A percentile compares a stretch with the other conserved stretches of the same genome.
Conservation (phyloP, 2,888 invertebrate genomes). For the Ormyrus labotus region DNA sequence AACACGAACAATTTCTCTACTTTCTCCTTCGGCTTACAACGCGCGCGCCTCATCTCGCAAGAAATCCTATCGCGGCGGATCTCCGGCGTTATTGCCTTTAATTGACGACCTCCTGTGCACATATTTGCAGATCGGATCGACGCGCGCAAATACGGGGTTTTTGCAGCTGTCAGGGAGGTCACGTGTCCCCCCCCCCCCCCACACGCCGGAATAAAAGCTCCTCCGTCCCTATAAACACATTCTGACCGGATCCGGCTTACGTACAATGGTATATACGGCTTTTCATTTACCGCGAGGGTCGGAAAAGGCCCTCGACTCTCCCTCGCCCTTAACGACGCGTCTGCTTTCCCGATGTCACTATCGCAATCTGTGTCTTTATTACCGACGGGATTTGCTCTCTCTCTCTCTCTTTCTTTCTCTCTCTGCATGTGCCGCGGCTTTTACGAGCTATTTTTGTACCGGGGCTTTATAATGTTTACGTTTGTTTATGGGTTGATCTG, state of each 20-base stretch:
- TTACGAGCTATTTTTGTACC: not conserved
- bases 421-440: too few species aligned
- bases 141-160: constrained; percentile 47
- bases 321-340: too few species aligned
- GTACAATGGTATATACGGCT: constrained; percentile 63
- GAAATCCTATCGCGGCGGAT: not conserved
- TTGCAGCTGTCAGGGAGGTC: constrained; percentile 57
- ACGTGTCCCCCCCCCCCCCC: constrained; percentile 65
- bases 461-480: constrained; percentile 21
- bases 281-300: constrained; percentile 64
- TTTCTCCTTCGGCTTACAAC: too few species aligned
- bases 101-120: constrained; percentile 41
- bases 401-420: too few species aligned
- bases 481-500: constrained; percentile 15
- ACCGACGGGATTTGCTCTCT: not conserved
- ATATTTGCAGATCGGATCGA: constrained; percentile 60
- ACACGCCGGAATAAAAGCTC: constrained; percentile 3
- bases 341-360: constrained; percentile 9
- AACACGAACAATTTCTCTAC: too few species aligned
- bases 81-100: constrained; percentile 44
- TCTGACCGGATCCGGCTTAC: constrained; percentile 54
- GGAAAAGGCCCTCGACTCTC: not conserved
- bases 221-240: constrained; percentile 49
- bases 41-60: too few species aligned
- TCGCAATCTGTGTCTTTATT: constrained; percentile 43